Conservation (phyloP, 2,797 vertebrate species). For the Chiloscyllium punctatum region DNA sequence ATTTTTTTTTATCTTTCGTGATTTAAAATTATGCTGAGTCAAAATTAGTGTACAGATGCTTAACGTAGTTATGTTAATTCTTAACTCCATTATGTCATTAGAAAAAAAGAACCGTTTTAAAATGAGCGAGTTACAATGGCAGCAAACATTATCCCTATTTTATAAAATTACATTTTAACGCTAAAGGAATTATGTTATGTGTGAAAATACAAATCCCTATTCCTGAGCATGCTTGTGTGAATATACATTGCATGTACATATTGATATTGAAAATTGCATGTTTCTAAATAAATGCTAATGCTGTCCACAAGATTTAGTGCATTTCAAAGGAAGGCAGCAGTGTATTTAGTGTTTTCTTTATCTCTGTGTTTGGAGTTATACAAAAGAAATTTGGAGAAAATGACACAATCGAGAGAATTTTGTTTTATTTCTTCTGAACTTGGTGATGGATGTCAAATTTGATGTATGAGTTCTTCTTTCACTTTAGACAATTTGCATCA, state of each 20-base stretch:
- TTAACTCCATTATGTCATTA: background rate
- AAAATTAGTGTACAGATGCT: background rate
- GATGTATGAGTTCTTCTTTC: background rate
- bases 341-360: background rate
- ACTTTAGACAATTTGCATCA: background rate
- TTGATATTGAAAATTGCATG: background rate
- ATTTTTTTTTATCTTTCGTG: background rate
- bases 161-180: background rate
- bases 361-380: background rate
- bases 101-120: background rate
- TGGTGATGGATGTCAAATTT: background rate
- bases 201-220: background rate
- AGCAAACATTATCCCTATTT: background rate
- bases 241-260: background rate
- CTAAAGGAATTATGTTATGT: background rate
- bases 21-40: background rate
- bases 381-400: background rate
- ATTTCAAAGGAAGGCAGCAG: background rate
- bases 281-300: background rate
- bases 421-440: background rate
- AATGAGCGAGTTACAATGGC: background rate
- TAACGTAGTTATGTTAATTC: background rate
- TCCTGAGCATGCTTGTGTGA: background rate
- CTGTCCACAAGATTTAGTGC: background rate
- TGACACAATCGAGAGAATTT: background rate